phyloP scores from a whole-genome alignment of 2,113 vertebrate species.

The Eublepharis macularius region DNA sequence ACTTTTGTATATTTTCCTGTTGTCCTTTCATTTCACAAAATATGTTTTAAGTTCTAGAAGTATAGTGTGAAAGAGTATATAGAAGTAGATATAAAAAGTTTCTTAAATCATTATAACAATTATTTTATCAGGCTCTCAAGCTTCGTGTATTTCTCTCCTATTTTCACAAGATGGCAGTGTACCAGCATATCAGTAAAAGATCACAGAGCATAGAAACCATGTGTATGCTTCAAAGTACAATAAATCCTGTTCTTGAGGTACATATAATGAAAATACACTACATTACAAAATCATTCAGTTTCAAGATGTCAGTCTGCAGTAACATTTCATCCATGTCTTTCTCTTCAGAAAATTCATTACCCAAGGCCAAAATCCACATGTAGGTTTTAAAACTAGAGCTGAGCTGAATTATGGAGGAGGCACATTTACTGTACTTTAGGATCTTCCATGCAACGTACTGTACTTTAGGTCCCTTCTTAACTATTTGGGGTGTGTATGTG shows the following conservation, averaged over 20 bases:
- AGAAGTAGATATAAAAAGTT: too few species aligned
- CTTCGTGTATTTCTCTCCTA: background rate
- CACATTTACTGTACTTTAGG: background rate
- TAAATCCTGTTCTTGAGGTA: background rate
- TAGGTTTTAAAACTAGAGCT: background rate
- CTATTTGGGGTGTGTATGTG: too few species aligned
- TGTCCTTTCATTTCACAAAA: too few species aligned
- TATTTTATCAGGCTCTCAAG: background rate
- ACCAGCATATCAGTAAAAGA: background rate
- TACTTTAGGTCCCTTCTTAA: too few species aligned
- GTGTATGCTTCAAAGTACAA: background rate
- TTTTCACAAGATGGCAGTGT: slow-evolving; percentile 3
- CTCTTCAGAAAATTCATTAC: background rate
- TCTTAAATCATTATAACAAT: background rate
- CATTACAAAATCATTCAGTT: background rate
- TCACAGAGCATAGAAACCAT: background rate
- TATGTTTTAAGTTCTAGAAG: too few species aligned
- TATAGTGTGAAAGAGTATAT: too few species aligned
- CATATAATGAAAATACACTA: background rate
- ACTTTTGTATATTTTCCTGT: too few species aligned
- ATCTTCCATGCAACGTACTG: too few species aligned
- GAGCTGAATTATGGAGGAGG: background rate
- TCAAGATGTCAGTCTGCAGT: background rate
- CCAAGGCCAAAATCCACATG: background rate
- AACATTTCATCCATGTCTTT: background rate